Evolutionary conservation across 2,113 vertebrate genomes (phyloP).

Genomic region (Dipodomys ordii): DNA sequence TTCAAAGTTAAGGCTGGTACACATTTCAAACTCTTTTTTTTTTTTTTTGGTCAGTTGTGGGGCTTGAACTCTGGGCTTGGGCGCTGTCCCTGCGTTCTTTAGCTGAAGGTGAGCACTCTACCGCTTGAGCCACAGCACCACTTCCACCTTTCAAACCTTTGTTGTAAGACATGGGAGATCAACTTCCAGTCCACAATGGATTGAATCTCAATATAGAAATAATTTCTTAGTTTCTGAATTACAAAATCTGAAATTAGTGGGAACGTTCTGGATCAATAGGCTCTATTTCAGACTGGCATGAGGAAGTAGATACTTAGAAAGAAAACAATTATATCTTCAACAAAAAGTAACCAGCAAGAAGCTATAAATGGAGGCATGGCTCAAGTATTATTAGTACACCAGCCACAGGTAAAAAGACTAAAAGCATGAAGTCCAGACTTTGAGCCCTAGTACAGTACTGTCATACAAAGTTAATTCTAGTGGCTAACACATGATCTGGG

Average conservation of each 20-base stretch:
- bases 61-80: too few species aligned
- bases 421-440: too few species aligned
- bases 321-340: constrained; percentile 25
- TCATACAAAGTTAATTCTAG: neutral
- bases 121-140: too few species aligned
- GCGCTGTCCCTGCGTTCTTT: too few species aligned
- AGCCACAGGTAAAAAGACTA: too few species aligned
- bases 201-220: neutral
- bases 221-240: constrained; percentile 24
- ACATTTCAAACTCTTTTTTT: neutral
- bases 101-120: too few species aligned
- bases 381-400: too few species aligned
- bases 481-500: neutral
- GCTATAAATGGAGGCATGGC: too few species aligned
- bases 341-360: neutral
- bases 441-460: too few species aligned
- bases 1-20: constrained; percentile 3
- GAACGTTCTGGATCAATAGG: constrained; percentile 13
- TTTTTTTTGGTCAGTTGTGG: too few species aligned
- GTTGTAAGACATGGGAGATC: neutral
- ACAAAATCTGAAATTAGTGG: neutral
- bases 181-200: neutral
- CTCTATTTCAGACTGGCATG: constrained; percentile 1
- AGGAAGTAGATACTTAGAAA: constrained; percentile 43
- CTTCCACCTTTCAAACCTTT: neutral